Conservation (phyloP, 1,140 invertebrate genomes). For the Sycophila sp. region DNA sequence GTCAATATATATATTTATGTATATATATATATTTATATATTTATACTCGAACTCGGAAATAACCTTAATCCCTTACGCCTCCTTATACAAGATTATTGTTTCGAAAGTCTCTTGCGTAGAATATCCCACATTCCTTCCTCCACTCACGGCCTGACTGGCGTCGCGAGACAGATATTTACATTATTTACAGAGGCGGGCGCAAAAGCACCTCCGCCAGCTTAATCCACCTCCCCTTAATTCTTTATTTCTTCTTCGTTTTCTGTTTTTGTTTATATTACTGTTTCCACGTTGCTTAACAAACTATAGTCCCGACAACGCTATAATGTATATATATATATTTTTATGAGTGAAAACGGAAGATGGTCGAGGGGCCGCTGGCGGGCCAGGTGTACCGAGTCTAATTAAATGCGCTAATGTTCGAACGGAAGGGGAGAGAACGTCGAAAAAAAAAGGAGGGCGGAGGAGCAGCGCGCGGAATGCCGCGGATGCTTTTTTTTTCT, state of each 20-base stretch:
- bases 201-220: background rate
- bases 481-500: conserved; percentile 14
- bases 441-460: conserved; percentile 11
- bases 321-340: too few species aligned
- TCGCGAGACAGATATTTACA: background rate
- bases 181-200: too few species aligned
- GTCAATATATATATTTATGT: too few species aligned
- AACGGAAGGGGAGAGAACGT: too few species aligned
- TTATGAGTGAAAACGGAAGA: too few species aligned
- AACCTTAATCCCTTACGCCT: background rate
- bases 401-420: conserved; percentile 29
- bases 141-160: background rate
- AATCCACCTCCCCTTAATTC: background rate
- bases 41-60: background rate
- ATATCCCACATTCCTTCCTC: background rate
- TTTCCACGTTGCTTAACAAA: background rate
- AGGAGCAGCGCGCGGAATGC: background rate
- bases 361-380: too few species aligned
- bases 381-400: conserved; percentile 18
- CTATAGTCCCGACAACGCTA: background rate
- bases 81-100: background rate
- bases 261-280: background rate
- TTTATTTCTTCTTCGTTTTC: background rate
- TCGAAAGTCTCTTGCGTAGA: background rate
- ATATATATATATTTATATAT: background rate